phyloP scores from a whole-genome alignment of 2,888 invertebrate species.

The Apamea monoglypha region DNA sequence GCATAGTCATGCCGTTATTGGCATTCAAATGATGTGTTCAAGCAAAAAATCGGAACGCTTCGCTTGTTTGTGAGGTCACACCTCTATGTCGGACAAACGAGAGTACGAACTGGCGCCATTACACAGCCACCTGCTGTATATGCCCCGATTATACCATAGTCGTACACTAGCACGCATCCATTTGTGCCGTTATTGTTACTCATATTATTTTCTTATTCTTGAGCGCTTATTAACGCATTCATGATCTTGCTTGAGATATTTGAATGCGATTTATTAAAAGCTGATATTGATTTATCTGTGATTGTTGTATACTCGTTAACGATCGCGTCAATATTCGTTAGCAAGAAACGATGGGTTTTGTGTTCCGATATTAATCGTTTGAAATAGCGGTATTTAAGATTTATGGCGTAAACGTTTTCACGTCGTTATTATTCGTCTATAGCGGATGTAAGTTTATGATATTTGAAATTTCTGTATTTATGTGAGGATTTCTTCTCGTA shows the following conservation, averaged over 20 bases:
- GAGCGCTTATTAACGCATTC: conserved; percentile 73
- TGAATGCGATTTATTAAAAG: conserved; percentile 65
- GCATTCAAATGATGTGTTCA: conserved; percentile 82
- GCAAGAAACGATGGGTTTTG: conserved; percentile 45
- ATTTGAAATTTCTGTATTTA: conserved; percentile 35
- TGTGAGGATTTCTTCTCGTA: conserved; percentile 16
- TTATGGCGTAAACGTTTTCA: conserved; percentile 57
- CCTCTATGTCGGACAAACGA: conserved; percentile 80
- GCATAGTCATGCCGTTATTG: conserved; percentile 82
- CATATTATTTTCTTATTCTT: conserved; percentile 70
- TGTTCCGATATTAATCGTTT: conserved; percentile 54
- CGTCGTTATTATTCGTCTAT: conserved; percentile 46
- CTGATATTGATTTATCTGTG: conserved; percentile 63
- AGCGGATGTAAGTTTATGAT: conserved; percentile 31
- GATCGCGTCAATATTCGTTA: conserved; percentile 54
- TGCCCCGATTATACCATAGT: conserved; percentile 75
- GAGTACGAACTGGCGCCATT: conserved; percentile 77
- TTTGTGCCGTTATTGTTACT: conserved; percentile 80
- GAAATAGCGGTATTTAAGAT: conserved; percentile 56
- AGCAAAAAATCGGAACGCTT: conserved; percentile 83
- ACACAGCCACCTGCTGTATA: conserved; percentile 77
- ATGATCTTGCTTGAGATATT: conserved; percentile 67
- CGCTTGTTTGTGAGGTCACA: conserved; percentile 77
- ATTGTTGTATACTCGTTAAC: conserved; percentile 57
- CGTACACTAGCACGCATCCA: conserved; percentile 69